A percentile compares a stretch with the other conserved stretches of the same genome.
Conservation (phyloP, 2,888 invertebrate species). For the Trisateles emortualis region DNA sequence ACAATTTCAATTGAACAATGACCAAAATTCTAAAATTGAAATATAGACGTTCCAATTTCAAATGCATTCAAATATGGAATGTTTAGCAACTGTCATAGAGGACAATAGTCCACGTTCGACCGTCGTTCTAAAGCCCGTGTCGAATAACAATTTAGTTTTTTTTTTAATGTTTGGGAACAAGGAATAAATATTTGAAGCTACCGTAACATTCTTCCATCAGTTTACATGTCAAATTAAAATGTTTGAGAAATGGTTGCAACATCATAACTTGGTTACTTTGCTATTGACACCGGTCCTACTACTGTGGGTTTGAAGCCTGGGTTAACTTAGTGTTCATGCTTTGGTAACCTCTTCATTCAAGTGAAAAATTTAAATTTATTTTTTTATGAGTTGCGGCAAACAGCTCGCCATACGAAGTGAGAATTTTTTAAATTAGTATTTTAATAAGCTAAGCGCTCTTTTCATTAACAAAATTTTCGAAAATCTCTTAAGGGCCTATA, state of each 20-base stretch:
- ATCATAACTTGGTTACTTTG: too few species aligned
- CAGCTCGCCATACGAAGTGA: too few species aligned
- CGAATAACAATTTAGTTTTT: slow-evolving; percentile 64
- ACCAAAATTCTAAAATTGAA: slow-evolving; percentile 48
- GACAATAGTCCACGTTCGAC: slow-evolving; percentile 65
- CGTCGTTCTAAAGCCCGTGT: slow-evolving; percentile 66
- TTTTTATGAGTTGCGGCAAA: too few species aligned
- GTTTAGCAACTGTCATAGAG: slow-evolving; percentile 73
- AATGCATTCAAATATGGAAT: slow-evolving; percentile 60
- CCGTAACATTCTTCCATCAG: slow-evolving; percentile 43
- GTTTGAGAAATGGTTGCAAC: slow-evolving; percentile 16
- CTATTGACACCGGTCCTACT: too few species aligned
- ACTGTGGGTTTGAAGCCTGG: too few species aligned
- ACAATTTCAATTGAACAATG: slow-evolving; percentile 29
- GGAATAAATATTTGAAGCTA: slow-evolving; percentile 59
- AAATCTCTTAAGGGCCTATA: too few species aligned
- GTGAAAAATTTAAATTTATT: too few species aligned
- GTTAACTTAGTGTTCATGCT: too few species aligned
- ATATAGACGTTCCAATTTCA: slow-evolving; percentile 72
- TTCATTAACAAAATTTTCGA: too few species aligned
- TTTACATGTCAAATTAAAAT: slow-evolving; percentile 41
- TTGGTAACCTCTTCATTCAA: too few species aligned
- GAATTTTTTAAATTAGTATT: too few species aligned
- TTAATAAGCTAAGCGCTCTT: too few species aligned
- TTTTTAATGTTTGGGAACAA: slow-evolving; percentile 53